phyloP scores from a whole-genome alignment of 2,888 invertebrate genomes.

The Eupithecia inturbata region DNA sequence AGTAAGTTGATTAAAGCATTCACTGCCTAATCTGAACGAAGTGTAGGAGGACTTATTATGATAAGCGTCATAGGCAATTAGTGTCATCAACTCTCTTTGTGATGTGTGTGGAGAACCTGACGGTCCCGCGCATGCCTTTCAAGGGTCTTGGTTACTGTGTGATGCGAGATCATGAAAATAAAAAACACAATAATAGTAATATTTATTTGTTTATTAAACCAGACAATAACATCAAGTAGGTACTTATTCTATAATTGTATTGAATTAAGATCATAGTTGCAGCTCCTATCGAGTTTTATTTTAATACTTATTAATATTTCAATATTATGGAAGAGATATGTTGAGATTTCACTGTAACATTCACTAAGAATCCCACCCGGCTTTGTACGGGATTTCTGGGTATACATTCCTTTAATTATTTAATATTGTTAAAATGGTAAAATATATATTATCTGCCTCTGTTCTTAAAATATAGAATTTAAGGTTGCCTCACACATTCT shows the following conservation, averaged over 20 bases:
- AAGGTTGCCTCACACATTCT: background rate
- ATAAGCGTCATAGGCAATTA: too few relatives aligned
- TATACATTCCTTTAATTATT: conserved; percentile 8
- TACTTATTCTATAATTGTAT: background rate
- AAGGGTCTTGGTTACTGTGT: background rate
- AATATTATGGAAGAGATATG: conserved; percentile 36
- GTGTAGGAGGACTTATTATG: too few relatives aligned
- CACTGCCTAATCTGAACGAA: too few relatives aligned
- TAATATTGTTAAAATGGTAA: conserved; percentile 5
- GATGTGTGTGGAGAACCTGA: too few relatives aligned
- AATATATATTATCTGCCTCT: background rate
- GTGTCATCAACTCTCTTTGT: too few relatives aligned
- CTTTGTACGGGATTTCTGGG: conserved; percentile 31
- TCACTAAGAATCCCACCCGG: conserved; percentile 29
- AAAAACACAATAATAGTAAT: background rate
- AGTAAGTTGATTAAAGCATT: too few relatives aligned
- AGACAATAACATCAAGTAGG: conserved; percentile 3
- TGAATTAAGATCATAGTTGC: background rate
- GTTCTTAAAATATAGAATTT: conserved; percentile 1
- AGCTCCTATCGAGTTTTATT: background rate
- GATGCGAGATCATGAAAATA: background rate
- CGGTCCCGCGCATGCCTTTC: too few relatives aligned
- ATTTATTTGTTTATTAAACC: background rate
- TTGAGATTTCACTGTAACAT: conserved; percentile 25
- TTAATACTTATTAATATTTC: conserved; percentile 22